Evolutionary conservation across 2,113 vertebrate species (phyloP), one percentile per base, ranked within the genome.

Genomic region (Neoarius graeffei): DNA sequence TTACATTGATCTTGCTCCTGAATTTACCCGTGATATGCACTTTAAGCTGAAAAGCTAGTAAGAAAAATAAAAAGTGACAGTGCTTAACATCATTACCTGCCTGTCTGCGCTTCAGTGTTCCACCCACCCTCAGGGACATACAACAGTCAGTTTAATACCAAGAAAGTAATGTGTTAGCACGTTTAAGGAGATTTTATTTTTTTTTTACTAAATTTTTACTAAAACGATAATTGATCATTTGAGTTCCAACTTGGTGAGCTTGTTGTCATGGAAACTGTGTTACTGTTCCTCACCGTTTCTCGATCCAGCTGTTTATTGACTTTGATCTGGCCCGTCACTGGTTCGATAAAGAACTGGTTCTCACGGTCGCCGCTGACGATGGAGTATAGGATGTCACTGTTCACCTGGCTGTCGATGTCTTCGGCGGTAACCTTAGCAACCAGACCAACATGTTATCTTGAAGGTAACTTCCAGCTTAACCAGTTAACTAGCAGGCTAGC

Each of bases 281-380:
- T 7, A 6, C 17, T 30, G 11, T 14, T 84, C 69, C 97, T 96
- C 93, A 99, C 98, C 93, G 93, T 95, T 94, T 99, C 98, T 89
- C 97, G 94, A 92, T 99, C 98, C 94, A 99, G 95, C 86, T 95
- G 97, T 93, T 98, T 98, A 93, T 98, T 98, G 91, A 99, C 97
- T 83, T 97, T 98, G 93, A 99, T 95, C 6, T 98, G 95, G 64
- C 98, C 98, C 82, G 94, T 91, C 88, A 95, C 89, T 74, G 97
- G 97, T 94, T 99, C 97, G 62, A 99, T 95, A 1, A 96, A 95
- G 95, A 99, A 99, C 92, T 98, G 96, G 85, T 95, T 97, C 91
- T 97, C 96, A 85, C 88, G 93, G 93, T 99, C 98, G 7, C 98
- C 98, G 59, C 91, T 97, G 91, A 98, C 93, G 54, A 99, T 97